phyloP scores from a whole-genome alignment of 2,888 invertebrate species.

The Halictus quadricinctus region DNA sequence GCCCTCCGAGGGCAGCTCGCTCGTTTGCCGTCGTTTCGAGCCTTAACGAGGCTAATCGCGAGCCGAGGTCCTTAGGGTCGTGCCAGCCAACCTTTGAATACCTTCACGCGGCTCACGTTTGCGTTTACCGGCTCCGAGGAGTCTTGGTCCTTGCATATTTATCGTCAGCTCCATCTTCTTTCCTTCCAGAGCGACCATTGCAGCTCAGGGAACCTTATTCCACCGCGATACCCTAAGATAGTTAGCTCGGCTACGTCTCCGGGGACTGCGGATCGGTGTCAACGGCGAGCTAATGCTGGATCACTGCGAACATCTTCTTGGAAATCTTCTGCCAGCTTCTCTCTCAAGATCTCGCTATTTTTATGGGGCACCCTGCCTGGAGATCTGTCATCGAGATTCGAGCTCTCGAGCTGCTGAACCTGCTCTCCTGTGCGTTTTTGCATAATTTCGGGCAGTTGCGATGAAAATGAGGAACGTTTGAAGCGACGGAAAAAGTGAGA shows the following conservation, averaged over 20 bases:
- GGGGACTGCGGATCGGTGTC: background rate
- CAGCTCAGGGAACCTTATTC: background rate
- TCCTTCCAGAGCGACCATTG: background rate
- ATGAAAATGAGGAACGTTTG: background rate
- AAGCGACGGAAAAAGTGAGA: background rate
- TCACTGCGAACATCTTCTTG: background rate
- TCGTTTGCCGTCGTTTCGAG: conserved; percentile 64
- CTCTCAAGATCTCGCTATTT: background rate
- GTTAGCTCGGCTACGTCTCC: background rate
- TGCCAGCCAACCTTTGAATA: conserved; percentile 32
- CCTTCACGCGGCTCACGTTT: conserved; percentile 16
- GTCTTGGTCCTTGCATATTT: conserved; percentile 1
- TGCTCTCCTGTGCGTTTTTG: background rate
- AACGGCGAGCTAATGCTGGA: conserved; percentile 1
- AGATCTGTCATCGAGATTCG: background rate
- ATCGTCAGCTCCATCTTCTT: background rate
- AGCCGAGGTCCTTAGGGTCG: conserved; percentile 22
- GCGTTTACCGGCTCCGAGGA: background rate
- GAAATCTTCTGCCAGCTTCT: background rate
- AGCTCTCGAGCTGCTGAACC: background rate
- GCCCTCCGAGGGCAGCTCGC: conserved; percentile 22
- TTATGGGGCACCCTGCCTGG: background rate
- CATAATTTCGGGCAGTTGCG: background rate
- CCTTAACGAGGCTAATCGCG: conserved; percentile 66
- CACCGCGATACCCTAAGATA: background rate